A percentile compares a stretch with the other conserved stretches of the same genome.
These are phyloP conservation scores for Apocheima hispidaria DNA, from an alignment of 2,888 invertebrate species.

Conservation along the genomic window DNA sequence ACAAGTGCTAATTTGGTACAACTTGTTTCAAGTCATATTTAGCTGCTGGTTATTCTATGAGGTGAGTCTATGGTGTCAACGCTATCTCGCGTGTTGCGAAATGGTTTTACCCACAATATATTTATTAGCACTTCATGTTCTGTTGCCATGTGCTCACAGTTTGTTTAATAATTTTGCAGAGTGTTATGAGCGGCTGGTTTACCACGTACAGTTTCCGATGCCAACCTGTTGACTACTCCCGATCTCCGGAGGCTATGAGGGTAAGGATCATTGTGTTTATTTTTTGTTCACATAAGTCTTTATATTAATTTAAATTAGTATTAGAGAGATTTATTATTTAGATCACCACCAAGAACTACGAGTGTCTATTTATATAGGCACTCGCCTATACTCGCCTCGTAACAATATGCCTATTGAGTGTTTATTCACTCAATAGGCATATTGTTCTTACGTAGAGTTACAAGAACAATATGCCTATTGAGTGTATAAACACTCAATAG, in stretches of 20 bases:
- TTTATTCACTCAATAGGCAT: no score
- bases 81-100: slow-evolving; percentile 11
- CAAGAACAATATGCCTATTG: no score
- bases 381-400: no score
- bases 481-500: no score
- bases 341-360: no score
- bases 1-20: slow-evolving; percentile 92
- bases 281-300: no score
- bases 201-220: slow-evolving; percentile 92
- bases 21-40: slow-evolving; percentile 93
- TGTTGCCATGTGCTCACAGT: slow-evolving; percentile 9
- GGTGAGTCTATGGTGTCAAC: slow-evolving; percentile 71
- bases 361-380: no score
- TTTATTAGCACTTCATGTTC: slow-evolving; percentile 1
- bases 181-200: slow-evolving; percentile 91
- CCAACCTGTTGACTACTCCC: slow-evolving; percentile 95
- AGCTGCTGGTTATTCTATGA: slow-evolving; percentile 91
- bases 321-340: no score
- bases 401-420: no score
- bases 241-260: slow-evolving; percentile 89
- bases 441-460: no score
- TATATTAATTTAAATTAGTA: no score
- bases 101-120: slow-evolving; percentile 8
- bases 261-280: no score
- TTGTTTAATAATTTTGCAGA: slow-evolving; percentile 68